Evolutionary conservation across 2,797 vertebrate species (phyloP).

Genomic region (Lagodon rhomboides): DNA sequence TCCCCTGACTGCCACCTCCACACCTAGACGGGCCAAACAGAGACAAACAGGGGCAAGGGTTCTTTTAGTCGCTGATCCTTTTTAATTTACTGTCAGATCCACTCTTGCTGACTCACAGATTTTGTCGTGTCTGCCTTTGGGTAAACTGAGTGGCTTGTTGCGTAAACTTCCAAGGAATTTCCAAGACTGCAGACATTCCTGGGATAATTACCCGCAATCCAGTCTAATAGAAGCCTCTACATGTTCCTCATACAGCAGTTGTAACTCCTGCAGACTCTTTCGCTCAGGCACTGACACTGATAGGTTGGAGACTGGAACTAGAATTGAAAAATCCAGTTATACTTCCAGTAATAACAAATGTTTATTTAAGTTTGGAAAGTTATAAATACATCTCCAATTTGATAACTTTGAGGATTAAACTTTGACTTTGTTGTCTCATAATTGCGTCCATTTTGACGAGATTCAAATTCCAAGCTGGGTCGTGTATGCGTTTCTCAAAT

Average conservation of each 20-base stretch:
- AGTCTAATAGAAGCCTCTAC: not conserved
- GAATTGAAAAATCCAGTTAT: not conserved
- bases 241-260: not conserved
- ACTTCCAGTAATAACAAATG: not conserved
- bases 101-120: not conserved
- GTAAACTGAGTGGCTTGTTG: not conserved
- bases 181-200: not conserved
- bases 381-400: not conserved
- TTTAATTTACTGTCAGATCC: not conserved
- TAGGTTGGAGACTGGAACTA: not conserved
- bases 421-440: too few relatives aligned
- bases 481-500: not conserved
- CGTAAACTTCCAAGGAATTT: not conserved
- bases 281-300: not conserved
- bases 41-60: not conserved
- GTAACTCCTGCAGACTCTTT: too few relatives aligned
- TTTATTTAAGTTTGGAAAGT: too few relatives aligned
- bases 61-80: not conserved
- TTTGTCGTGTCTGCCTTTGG: not conserved
- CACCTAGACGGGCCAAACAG: constrained; percentile 83
- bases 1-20: constrained; percentile 91
- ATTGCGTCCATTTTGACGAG: too few relatives aligned
- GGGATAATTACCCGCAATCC: not conserved
- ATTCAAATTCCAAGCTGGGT: not conserved
- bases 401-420: too few relatives aligned